Percentiles rank a stretch among this genome's conserved stretches.
phyloP scores from a whole-genome alignment of 2,113 vertebrate genomes.

The Oreochromis tanganicae region DNA sequence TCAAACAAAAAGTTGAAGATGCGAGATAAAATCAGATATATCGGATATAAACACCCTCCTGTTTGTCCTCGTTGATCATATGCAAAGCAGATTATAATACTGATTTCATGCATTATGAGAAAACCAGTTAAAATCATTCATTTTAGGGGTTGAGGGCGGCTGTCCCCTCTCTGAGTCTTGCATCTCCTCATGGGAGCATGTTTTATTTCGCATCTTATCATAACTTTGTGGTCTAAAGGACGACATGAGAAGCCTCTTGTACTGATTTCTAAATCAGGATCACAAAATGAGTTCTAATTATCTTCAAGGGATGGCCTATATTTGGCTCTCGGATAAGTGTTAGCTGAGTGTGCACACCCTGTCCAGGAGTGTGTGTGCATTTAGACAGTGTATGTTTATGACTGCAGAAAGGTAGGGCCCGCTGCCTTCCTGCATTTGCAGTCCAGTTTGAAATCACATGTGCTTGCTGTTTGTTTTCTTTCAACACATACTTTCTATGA shows the following conservation, averaged over 20 bases:
- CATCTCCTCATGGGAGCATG: not conserved
- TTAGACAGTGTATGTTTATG: not conserved
- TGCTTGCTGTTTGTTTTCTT: not conserved
- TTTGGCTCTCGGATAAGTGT: constrained; percentile 9
- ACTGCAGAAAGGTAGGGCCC: not conserved
- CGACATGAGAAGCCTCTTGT: not conserved
- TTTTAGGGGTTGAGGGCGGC: not conserved
- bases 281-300: constrained; percentile 25
- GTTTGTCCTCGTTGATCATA: not conserved
- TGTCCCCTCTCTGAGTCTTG: not conserved
- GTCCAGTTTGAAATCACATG: not conserved
- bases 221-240: not conserved
- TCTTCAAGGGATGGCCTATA: constrained; percentile 29
- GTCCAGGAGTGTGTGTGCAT: not conserved
- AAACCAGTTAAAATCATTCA: not conserved
- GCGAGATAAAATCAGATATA: not conserved
- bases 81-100: not conserved
- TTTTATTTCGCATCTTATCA: not conserved
- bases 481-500: not conserved
- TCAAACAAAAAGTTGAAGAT: not conserved
- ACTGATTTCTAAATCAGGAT: constrained; percentile 16
- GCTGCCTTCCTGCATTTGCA: not conserved
- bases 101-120: not conserved
- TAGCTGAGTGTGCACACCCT: not conserved
- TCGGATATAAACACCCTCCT: not conserved